Conservation (phyloP, 2,797 vertebrate genomes). For the Enteromius treurensis region DNA sequence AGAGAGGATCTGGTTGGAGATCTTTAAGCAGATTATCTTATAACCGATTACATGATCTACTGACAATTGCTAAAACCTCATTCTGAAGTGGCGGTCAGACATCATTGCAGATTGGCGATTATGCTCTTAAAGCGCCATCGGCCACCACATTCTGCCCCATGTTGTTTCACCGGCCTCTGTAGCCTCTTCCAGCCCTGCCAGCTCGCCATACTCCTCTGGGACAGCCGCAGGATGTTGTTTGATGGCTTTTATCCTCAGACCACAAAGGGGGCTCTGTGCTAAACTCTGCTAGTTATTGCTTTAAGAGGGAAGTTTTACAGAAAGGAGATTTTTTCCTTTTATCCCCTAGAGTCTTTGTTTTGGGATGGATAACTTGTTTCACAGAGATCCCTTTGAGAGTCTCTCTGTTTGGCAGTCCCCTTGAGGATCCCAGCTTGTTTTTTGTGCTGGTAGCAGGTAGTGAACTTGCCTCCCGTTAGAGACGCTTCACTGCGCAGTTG, state of each 20-base stretch:
- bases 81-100: not conserved
- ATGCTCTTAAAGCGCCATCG: conserved; percentile 20
- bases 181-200: conserved; percentile 37
- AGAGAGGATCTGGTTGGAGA: not conserved
- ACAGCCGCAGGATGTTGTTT: conserved; percentile 65
- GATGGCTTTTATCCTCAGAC: conserved; percentile 65
- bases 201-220: conserved; percentile 43
- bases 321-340: conserved; percentile 46
- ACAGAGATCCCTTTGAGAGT: conserved; percentile 52
- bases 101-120: not conserved
- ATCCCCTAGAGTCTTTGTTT: conserved; percentile 46
- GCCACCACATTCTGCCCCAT: conserved; percentile 1
- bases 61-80: conserved; percentile 9
- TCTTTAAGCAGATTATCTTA: conserved; percentile 21
- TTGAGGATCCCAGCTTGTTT: conserved; percentile 44
- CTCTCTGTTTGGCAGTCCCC: conserved; percentile 41
- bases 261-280: conserved; percentile 69
- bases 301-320: conserved; percentile 59
- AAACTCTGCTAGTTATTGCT: conserved; percentile 62
- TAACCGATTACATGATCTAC: conserved; percentile 17
- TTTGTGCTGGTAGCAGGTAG: conserved; percentile 34
- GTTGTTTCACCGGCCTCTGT: conserved; percentile 1
- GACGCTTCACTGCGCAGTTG: conserved; percentile 23
- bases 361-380: conserved; percentile 50
- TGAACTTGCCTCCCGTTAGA: conserved; percentile 14